Conservation (phyloP, 2,888 invertebrate species). For the Tryphoninae sp. region DNA sequence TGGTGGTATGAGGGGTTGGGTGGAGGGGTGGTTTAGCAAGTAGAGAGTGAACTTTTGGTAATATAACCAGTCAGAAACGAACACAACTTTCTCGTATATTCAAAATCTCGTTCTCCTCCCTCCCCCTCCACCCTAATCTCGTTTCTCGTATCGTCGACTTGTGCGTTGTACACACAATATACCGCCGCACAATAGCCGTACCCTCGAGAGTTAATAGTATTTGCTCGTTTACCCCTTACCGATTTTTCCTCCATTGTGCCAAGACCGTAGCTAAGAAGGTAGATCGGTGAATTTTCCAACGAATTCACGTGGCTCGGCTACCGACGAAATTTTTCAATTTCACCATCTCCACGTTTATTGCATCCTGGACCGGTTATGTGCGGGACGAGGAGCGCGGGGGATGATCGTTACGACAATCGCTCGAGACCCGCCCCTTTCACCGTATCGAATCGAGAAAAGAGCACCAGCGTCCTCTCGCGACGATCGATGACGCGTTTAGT, state of each 20-base stretch:
- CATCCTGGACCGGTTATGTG: not conserved
- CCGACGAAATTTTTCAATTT: conserved; percentile 57
- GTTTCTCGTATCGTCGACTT: not conserved
- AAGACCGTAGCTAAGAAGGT: conserved; percentile 1
- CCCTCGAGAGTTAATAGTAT: conserved; percentile 20
- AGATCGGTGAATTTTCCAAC: not conserved
- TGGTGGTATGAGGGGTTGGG: no score
- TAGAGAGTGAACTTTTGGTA: not conserved
- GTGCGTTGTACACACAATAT: not conserved
- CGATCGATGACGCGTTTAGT: conserved; percentile 67
- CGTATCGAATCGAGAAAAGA: conserved; percentile 65
- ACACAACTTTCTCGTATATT: not conserved
- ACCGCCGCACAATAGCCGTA: not conserved
- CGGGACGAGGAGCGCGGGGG: conserved; percentile 5
- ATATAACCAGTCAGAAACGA: not conserved
- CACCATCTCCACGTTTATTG: conserved; percentile 43
- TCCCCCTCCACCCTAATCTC: no score
- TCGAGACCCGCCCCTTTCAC: not conserved
- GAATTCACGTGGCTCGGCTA: conserved; percentile 40
- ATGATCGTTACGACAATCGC: not conserved
- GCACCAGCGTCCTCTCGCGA: conserved; percentile 11
- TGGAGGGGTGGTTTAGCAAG: no score
- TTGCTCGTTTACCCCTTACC: conserved; percentile 4
- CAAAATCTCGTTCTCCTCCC: not conserved
- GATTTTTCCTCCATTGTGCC: conserved; percentile 5